Evolutionary conservation across 1,140 invertebrate species (phyloP).

Genomic region (Phymastichus coffea): DNA sequence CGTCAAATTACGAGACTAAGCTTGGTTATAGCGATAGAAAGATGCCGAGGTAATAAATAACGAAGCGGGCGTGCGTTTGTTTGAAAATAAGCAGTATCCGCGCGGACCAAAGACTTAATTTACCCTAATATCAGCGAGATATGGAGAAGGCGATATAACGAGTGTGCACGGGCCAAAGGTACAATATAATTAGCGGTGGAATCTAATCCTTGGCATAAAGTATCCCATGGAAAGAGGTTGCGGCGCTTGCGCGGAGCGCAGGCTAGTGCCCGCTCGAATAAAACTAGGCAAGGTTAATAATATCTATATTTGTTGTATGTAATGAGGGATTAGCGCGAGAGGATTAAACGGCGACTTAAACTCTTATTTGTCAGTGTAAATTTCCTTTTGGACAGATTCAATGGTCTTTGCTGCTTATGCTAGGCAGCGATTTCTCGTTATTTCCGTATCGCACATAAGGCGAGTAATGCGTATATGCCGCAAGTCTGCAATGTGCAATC

Average conservation of each 20-base stretch:
- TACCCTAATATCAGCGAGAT: neutral
- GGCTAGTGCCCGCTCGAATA: conserved; percentile 22
- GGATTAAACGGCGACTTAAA: neutral
- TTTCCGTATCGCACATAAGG: too few relatives aligned
- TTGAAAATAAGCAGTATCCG: too few relatives aligned
- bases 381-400: too few relatives aligned
- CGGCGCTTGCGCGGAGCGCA: neutral
- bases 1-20: too few relatives aligned
- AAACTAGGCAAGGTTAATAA: conserved; percentile 4
- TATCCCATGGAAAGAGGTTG: conserved; percentile 15
- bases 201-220: conserved; percentile 13
- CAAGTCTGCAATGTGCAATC: too few relatives aligned
- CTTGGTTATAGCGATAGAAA: too few relatives aligned
- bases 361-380: conserved; percentile 6
- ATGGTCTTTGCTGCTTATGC: too few relatives aligned
- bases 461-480: too few relatives aligned
- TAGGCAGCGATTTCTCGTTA: too few relatives aligned
- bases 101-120: neutral
- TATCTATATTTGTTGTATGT: conserved; percentile 18
- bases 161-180: conserved; percentile 2
- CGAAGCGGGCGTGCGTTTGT: too few relatives aligned
- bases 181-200: conserved; percentile 17
- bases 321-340: conserved; percentile 1
- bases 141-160: conserved; percentile 8
- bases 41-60: too few relatives aligned